Conservation (phyloP, 2,888 invertebrate species). For the Himalopsyche tibetana region DNA sequence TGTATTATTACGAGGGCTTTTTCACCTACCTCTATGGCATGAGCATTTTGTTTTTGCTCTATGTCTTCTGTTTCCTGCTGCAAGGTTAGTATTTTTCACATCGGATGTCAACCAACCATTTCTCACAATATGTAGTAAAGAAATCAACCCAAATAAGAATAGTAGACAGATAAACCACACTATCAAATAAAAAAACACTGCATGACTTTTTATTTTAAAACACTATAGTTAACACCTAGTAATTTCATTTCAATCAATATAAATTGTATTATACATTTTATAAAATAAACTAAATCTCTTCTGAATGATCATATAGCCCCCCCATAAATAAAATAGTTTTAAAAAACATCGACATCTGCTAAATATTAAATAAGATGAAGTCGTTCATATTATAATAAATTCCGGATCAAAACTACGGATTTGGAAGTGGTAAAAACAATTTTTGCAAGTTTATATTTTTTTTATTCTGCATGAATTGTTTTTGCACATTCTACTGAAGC, state of each 20-base stretch:
- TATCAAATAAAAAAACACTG: not conserved
- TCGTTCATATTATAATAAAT: too few relatives aligned
- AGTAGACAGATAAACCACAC: not conserved
- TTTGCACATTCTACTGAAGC: too few relatives aligned
- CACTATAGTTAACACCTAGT: not conserved
- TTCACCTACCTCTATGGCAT: conserved; percentile 95
- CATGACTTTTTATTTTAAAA: conserved; percentile 19
- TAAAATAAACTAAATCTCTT: too few relatives aligned
- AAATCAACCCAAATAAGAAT: not conserved
- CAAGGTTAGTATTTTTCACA: conserved; percentile 77
- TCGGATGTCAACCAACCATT: not conserved
- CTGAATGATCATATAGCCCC: too few relatives aligned
- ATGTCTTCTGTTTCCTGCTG: conserved; percentile 95
- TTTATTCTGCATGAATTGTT: too few relatives aligned
- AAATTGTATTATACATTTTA: not conserved
- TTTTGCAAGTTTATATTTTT: too few relatives aligned
- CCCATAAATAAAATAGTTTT: too few relatives aligned
- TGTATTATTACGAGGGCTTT: conserved; percentile 96
- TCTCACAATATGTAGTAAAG: conserved; percentile 36
- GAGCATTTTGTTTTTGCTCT: conserved; percentile 94
- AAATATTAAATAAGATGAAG: too few relatives aligned
- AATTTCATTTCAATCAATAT: not conserved
- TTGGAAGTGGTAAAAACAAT: too few relatives aligned
- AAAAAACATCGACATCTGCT: too few relatives aligned
- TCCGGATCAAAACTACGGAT: too few relatives aligned